Conservation (phyloP, 2,888 invertebrate genomes). For the Auanema sp. region DNA sequence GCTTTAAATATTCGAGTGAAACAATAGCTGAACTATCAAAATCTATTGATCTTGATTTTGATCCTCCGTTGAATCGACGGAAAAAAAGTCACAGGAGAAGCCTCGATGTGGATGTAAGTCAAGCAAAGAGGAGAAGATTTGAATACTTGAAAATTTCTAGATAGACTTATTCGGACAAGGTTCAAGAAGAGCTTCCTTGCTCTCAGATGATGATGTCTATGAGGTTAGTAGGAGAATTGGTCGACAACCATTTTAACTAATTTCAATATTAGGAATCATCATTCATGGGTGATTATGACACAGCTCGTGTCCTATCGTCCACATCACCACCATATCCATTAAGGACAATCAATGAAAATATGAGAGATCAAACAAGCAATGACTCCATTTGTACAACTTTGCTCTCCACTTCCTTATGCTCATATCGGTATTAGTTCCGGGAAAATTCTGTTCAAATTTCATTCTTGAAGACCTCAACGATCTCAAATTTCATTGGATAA, state of each 20-base stretch:
- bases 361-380: conserved; percentile 12
- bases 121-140: neutral
- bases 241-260: no score
- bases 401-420: conserved; percentile 14
- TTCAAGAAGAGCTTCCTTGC: conserved; percentile 6
- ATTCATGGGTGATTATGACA: no score
- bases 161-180: conserved; percentile 2
- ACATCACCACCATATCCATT: conserved; percentile 10
- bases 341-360: no score
- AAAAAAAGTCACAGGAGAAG: conserved; percentile 8
- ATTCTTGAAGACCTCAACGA: conserved; percentile 30
- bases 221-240: no score
- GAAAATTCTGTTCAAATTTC: conserved; percentile 12
- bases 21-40: conserved; percentile 18
- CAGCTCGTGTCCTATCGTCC: conserved; percentile 14
- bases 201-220: conserved; percentile 16
- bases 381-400: conserved; percentile 14
- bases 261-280: no score
- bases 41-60: conserved; percentile 18
- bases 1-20: conserved; percentile 1
- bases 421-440: conserved; percentile 10
- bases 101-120: neutral
- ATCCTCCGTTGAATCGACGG: conserved; percentile 2
- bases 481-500: conserved; percentile 50
- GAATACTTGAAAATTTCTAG: neutral